A percentile compares a stretch with the other conserved stretches of the same genome.
These are phyloP conservation scores for Notiomystis cincta DNA, from an alignment of 2,113 vertebrate species.

Conservation along the genomic window DNA sequence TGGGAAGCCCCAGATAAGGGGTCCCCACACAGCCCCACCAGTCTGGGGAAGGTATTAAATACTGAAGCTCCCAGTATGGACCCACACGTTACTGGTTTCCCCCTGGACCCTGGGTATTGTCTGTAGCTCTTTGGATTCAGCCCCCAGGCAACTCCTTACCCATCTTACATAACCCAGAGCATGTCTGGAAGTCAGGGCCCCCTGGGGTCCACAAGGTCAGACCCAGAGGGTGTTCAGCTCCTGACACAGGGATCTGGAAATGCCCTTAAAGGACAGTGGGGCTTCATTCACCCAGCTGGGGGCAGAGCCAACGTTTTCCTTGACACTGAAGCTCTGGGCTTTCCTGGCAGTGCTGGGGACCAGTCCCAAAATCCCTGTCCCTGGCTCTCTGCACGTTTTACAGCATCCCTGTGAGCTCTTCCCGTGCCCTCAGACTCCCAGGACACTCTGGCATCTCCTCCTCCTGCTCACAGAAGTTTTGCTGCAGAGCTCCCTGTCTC, in stretches of 20 bases:
- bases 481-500: not conserved
- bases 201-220: not conserved
- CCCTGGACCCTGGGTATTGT: not conserved
- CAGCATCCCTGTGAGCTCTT: fast-evolving
- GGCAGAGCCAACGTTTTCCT: not conserved
- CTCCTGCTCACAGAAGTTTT: not conserved
- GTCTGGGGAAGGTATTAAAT: not conserved
- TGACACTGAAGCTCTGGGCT: not conserved
- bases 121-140: not conserved
- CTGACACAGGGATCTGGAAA: fast-evolving
- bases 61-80: not conserved
- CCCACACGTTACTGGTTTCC: not conserved
- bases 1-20: not conserved
- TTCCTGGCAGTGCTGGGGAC: not conserved
- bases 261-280: not conserved
- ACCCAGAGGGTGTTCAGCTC: not conserved
- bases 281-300: too few species aligned
- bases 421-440: fast-evolving
- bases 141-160: not conserved
- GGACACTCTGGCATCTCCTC: fast-evolving
- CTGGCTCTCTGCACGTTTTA: not conserved
- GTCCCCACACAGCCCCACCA: not conserved
- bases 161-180: not conserved
- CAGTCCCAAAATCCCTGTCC: not conserved
- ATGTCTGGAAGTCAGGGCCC: not conserved